Evolutionary conservation across 2,888 invertebrate genomes (phyloP).

Genomic region (Ormyrus pomaceus): DNA sequence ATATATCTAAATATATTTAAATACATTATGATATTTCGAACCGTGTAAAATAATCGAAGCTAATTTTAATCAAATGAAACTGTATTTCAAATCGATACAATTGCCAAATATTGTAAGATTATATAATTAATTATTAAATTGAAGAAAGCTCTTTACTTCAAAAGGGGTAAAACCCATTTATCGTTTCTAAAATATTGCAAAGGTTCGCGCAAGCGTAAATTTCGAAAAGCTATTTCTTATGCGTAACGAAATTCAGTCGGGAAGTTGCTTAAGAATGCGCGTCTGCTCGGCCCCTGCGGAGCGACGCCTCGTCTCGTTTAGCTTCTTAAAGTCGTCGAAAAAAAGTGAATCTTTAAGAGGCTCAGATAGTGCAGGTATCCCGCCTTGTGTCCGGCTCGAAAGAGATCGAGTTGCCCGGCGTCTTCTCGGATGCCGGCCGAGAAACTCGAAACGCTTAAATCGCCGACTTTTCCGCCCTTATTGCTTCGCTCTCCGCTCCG

Average conservation of each 20-base stretch:
- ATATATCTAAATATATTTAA: no score
- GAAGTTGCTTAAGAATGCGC: neutral
- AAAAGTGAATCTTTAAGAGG: slow-evolving; percentile 70
- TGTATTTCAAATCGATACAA: no score
- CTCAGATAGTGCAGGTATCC: slow-evolving; percentile 71
- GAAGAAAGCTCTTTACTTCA: no score
- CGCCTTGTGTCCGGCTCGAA: slow-evolving; percentile 69
- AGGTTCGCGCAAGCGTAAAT: no score
- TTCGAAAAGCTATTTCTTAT: neutral
- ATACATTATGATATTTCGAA: no score
- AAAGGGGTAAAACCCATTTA: no score
- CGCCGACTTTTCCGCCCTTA: slow-evolving; percentile 71
- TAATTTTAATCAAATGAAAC: no score
- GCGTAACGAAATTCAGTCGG: slow-evolving; percentile 5
- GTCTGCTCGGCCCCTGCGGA: no score
- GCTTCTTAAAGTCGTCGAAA: slow-evolving; percentile 55
- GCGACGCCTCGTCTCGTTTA: slow-evolving; percentile 25
- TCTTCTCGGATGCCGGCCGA: slow-evolving; percentile 72
- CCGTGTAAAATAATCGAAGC: no score
- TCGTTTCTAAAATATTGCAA: no score
- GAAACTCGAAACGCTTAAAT: slow-evolving; percentile 74
- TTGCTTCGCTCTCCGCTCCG: slow-evolving; percentile 46
- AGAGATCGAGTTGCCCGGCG: slow-evolving; percentile 72
- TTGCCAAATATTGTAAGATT: no score
- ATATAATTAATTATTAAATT: no score